Evolutionary conservation across 1,140 invertebrate species (phyloP).

Genomic region (Papilio aristodemus): DNA sequence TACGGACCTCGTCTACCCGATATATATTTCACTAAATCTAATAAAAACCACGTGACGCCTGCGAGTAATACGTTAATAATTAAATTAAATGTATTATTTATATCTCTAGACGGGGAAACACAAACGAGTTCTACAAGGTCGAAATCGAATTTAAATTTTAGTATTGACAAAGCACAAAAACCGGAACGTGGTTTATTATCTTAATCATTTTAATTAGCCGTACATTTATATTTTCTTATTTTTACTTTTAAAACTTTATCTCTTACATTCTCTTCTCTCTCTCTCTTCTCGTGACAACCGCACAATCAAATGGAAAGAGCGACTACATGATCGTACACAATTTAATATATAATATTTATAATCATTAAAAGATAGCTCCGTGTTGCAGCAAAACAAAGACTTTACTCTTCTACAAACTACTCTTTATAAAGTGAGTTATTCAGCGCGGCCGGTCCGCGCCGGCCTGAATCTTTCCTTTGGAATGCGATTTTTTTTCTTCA

Average conservation of each 20-base stretch:
- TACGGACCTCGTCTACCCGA: constrained; percentile 14
- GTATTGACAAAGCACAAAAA: not conserved
- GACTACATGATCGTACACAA: constrained; percentile 12
- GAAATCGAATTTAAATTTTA: not conserved
- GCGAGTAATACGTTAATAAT: not conserved
- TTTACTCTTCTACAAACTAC: not conserved
- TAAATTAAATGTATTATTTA: constrained; percentile 24
- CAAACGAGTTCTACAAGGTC: constrained; percentile 6
- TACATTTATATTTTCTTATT: not conserved
- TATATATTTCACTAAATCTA: constrained; percentile 32
- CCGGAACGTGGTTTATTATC: not conserved
- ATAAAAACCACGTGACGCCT: constrained; percentile 28
- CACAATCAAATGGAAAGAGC: not conserved
- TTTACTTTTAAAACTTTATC: not conserved
- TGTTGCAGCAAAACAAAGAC: constrained; percentile 2
- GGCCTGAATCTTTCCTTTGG: constrained; percentile 32
- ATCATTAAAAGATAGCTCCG: not conserved
- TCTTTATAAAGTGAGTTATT: not conserved
- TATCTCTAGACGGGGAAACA: not conserved
- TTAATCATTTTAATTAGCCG: not conserved
- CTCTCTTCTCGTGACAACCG: not conserved
- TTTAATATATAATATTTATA: constrained; percentile 9
- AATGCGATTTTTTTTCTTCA: constrained; percentile 36
- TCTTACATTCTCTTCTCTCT: constrained; percentile 3
- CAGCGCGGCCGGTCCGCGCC: too few relatives aligned